Percentiles rank a stretch among this genome's conserved stretches.
Evolutionary conservation across 2,888 invertebrate genomes (phyloP).

Genomic region (Diabrotica balteata): DNA sequence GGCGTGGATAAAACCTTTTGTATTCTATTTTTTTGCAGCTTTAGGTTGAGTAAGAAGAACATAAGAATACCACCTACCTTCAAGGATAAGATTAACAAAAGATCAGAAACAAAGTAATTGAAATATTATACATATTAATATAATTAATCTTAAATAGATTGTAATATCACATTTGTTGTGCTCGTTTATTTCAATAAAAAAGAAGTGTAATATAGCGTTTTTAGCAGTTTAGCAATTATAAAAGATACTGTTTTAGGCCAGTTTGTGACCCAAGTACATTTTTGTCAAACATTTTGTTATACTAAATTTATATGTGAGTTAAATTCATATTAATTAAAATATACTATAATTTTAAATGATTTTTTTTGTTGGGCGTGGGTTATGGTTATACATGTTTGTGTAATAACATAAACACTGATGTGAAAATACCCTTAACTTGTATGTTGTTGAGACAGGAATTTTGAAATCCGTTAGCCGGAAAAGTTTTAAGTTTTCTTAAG

Average conservation of each 20-base stretch:
- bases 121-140: constrained; percentile 50
- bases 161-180: constrained; percentile 58
- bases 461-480: too few species aligned
- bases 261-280: constrained; percentile 7
- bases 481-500: too few species aligned
- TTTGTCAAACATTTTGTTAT: constrained; percentile 4
- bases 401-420: too few species aligned
- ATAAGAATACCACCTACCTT: constrained; percentile 32
- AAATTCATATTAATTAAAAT: too few species aligned
- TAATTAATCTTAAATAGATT: constrained; percentile 55
- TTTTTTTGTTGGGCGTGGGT: too few species aligned
- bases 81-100: constrained; percentile 41
- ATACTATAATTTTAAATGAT: too few species aligned
- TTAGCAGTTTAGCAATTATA: constrained; percentile 50
- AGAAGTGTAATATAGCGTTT: constrained; percentile 56
- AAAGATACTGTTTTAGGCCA: constrained; percentile 12
- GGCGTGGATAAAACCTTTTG: constrained; percentile 29
- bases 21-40: constrained; percentile 54
- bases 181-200: constrained; percentile 52
- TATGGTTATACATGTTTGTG: too few species aligned
- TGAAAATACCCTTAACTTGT: too few species aligned
- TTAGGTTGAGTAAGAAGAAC: constrained; percentile 54
- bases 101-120: constrained; percentile 46
- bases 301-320: background rate
- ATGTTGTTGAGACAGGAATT: too few species aligned